Evolutionary conservation across 2,888 invertebrate genomes (phyloP), one percentile per base, ranked within the genome.

Genomic region (Toxonevra muliebris): DNA sequence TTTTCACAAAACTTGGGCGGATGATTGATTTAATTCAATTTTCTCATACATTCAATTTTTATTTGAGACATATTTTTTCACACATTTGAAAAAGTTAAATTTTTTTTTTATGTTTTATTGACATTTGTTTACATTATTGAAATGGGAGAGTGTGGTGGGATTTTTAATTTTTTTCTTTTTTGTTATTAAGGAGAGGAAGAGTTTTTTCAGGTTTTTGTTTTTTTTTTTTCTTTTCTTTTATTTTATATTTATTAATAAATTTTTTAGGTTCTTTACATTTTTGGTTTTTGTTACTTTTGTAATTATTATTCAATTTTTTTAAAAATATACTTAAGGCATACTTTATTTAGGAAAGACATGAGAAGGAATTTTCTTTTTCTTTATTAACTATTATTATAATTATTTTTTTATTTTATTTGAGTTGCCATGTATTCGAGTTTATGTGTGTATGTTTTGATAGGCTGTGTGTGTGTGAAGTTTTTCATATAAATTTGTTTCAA

Each of bases 241-340:
- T 57, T 61, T 57, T 13, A 13, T 58, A 65, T 19, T 45, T 64
- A 54, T 19, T 69, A n/a, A 40, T 61, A 65, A 20, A 60, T 58
- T 61, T 66, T 66, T 66, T 54, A 45, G 1, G 57, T 69, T 61
- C n/a, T n/a, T n/a, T n/a, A n/a, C n/a, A n/a, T 67, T 65, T 55
- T 40, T 68, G 65, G 60, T 66, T 69, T 63, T 69, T 66, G 66
- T 69, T 62, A 58, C n/a, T n/a, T n/a, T n/a, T 61, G 57, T 42
- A 48, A 65, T 66, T 52, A 60, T 70, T 61, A 30, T 70, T n/a
- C n/a, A n/a, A n/a, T n/a, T n/a, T n/a, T n/a, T 72, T 72, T 71
- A 72, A 72, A 71, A 73, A 73, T 71, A 73, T 73, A 73, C 71
- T 73, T 74, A 74, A 74, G 74, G 74, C 74, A 74, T 74, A 71